Percentiles rank a stretch among this genome's conserved stretches.
Evolutionary conservation across 2,888 invertebrate species (phyloP).

Genomic region (Adelognathus sp.): DNA sequence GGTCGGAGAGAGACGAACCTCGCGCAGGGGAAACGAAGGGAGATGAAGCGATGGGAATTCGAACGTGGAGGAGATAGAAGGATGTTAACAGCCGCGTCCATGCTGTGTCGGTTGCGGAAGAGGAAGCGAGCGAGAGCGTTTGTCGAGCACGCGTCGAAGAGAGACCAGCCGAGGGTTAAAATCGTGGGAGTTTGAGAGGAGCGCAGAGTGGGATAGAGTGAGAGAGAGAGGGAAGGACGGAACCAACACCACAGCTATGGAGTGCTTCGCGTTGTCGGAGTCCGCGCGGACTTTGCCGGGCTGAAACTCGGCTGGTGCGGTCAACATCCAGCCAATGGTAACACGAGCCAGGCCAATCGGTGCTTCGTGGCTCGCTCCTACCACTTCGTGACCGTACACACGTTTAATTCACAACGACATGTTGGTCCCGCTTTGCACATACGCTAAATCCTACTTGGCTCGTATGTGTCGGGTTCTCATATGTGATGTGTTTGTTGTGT

Average conservation of each 20-base stretch:
- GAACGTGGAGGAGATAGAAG: slow-evolving; percentile 50
- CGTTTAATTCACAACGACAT: slow-evolving; percentile 29
- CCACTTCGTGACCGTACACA: slow-evolving; percentile 1
- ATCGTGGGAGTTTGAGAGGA: slow-evolving; percentile 48
- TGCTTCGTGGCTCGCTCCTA: not conserved
- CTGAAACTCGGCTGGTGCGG: slow-evolving; percentile 41
- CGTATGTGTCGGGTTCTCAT: not conserved
- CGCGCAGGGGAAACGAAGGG: not conserved
- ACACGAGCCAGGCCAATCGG: slow-evolving; percentile 43
- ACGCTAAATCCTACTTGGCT: not conserved
- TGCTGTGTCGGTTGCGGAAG: slow-evolving; percentile 39
- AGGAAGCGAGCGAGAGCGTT: slow-evolving; percentile 43
- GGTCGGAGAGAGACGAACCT: not conserved
- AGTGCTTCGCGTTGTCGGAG: slow-evolving; percentile 37
- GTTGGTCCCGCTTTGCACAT: slow-evolving; percentile 18
- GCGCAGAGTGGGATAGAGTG: slow-evolving; percentile 18
- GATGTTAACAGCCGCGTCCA: slow-evolving; percentile 39
- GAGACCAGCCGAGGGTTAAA: slow-evolving; percentile 53
- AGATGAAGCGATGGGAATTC: slow-evolving; percentile 15
- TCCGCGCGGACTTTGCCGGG: slow-evolving; percentile 66
- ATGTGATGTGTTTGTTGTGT: not conserved
- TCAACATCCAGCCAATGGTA: slow-evolving; percentile 55
- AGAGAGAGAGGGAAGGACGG: slow-evolving; percentile 51
- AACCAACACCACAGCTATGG: slow-evolving; percentile 34
- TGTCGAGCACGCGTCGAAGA: slow-evolving; percentile 48